Evolutionary conservation across 2,888 invertebrate species (phyloP), one percentile per base, ranked within the genome.

Genomic region (Amiota mariae): DNA sequence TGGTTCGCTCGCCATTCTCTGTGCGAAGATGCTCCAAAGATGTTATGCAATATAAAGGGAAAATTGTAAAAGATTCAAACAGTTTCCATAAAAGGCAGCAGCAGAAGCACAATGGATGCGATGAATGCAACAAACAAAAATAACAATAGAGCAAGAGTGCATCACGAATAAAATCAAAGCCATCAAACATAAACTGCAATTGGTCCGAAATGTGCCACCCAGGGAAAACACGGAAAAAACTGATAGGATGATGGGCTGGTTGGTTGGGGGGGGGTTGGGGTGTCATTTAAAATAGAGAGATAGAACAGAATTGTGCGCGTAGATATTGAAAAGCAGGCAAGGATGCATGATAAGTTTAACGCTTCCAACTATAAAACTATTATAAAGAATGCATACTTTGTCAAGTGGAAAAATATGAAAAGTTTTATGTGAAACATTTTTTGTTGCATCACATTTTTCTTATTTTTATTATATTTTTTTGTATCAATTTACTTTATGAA

Each of bases 371-470:
- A 85, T 85, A 81, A 84, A 84, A 85, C 83, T 81, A 85, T 85
- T 85, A 81, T 80, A 80, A 81, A 83, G 85, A 49, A 78, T 84
- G 84, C 81, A 82, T 81, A 86, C 79, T 86, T 86, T 86, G 82
- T 84, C 84, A 84, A 84, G 85, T 86, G 85, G 86, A 84, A 86
- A 82, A 84, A 84, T 84, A 81, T 81, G 84, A 78, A 85, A 83
- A 84, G 73, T 84, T 86, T 48, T 54, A 15, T 54, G 54, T 54
- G 12, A 54, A 13, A n/a, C 54, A 54, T 15, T 8, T 13, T 13
- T 11, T 54, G 13, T 54, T 11, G 8, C 1, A 12, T 54, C 54
- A n/a, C 15, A 54, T 54, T 15, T 13, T 51, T 51, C 15, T 51
- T 51, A 24, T n/a, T 10, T 51, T 67, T 20, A 18, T 20, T 67